Percentiles rank a stretch among this genome's conserved stretches.
Conservation (phyloP, 2,797 vertebrate genomes). For the Martes flavigula region DNA sequence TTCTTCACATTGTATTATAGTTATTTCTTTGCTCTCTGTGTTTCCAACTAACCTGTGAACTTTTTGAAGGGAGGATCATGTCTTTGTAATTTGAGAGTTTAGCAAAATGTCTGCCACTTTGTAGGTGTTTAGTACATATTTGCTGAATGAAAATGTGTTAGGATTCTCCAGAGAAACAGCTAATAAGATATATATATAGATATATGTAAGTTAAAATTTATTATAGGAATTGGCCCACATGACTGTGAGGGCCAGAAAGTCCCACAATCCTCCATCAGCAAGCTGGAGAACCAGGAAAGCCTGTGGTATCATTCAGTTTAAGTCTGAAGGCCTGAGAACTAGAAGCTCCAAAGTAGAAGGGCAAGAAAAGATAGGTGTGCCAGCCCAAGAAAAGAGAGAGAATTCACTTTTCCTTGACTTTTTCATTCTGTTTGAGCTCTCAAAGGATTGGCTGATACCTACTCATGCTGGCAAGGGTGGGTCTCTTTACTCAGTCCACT, state of each 20-base stretch:
- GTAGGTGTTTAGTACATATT: not conserved
- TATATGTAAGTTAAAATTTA: not conserved
- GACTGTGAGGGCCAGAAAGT: not conserved
- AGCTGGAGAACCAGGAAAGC: not conserved
- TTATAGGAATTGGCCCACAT: not conserved
- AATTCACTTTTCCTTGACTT: not conserved
- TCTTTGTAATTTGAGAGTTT: conserved; percentile 47
- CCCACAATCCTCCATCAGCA: not conserved
- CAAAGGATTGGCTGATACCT: not conserved
- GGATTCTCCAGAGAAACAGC: not conserved
- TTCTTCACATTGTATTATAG: not conserved
- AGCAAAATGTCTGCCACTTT: not conserved
- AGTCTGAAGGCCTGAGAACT: not conserved
- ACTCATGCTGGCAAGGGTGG: not conserved
- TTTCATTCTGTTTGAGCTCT: not conserved
- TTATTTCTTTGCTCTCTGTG: conserved; percentile 3
- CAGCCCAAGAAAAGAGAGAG: not conserved
- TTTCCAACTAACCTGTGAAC: not conserved
- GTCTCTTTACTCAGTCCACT: not conserved
- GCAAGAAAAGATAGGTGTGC: not conserved
- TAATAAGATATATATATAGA: not conserved
- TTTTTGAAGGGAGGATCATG: not conserved
- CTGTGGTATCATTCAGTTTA: not conserved
- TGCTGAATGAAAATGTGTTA: not conserved
- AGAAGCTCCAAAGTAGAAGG: not conserved